Evolutionary conservation across 92 coral and sea anemone species (phyloP), one percentile per base, ranked within the genome.

Genomic region (Epizoanthus fatuus): DNA sequence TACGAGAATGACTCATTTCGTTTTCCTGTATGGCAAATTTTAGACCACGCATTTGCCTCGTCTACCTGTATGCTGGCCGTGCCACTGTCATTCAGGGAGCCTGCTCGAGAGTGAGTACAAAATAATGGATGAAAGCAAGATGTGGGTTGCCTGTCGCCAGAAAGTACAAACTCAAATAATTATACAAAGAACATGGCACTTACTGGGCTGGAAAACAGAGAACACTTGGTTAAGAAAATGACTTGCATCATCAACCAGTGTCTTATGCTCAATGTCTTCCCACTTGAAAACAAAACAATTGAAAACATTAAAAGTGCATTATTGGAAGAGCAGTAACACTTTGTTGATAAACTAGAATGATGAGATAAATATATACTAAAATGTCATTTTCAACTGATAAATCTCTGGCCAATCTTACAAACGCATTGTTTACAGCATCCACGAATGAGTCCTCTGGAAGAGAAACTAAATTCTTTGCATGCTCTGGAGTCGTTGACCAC

Each of bases 401-500:
- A 14, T 22, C 2, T 25, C 20, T 42, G 14, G 4, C 2, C 29
- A 15, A 67, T 57, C 94, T 92, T 89, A 97, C 99, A 91, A 97
- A 90, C 35, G 98, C 99, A 93, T 95, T 91, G 81, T 97, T 97
- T 5, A 97, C 87, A 2, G 99, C 99, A 87, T 97, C 99, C 79
- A 97, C 89, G 81, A 97, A 97, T 75, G 86, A 42, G 70, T 97
- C 98, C 68, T 97, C 96, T 13, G 95, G 96, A 62, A 97, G 86
- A 7, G 96, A 89, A 51, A 97, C 93, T 39, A 97, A 83, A 12
- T 80, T 81, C 82, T 97, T 95, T 8, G 99, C 98, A 91, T 97
- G 98, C 59, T 90, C 98, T 5, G 91, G 90, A 38, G 94, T 95
- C 11, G 99, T 97, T 8, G 99, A 90, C 99, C 99, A 97, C 60